A percentile compares a stretch with the other conserved stretches of the same genome.
Conservation (phyloP, 2,888 invertebrate species). For the Diaphora mendica region DNA sequence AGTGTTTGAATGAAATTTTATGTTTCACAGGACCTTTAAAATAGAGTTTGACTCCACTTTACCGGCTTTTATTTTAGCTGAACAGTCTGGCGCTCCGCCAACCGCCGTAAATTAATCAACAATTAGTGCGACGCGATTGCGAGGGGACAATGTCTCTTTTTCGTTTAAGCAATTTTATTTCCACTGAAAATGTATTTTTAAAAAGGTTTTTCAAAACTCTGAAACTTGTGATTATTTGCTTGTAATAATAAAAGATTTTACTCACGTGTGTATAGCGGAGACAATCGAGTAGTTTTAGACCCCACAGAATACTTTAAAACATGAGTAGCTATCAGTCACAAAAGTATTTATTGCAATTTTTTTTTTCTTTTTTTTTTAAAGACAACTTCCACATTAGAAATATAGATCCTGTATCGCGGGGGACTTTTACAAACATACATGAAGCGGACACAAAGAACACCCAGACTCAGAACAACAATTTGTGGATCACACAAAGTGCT, state of each 20-base stretch:
- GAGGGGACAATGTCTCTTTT: constrained; percentile 13
- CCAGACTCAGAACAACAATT: too few species aligned
- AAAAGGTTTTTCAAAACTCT: not conserved
- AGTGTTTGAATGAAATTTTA: not conserved
- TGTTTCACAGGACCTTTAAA: not conserved
- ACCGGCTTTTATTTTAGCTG: constrained; percentile 18
- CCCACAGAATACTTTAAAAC: not conserved
- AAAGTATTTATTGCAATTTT: too few species aligned
- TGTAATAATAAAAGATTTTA: not conserved
- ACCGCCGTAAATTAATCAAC: constrained; percentile 47
- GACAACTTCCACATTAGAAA: too few species aligned
- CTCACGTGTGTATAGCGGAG: not conserved
- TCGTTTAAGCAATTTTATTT: not conserved
- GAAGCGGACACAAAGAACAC: too few species aligned
- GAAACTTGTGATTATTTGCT: not conserved
- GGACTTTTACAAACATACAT: too few species aligned
- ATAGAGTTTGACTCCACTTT: not conserved
- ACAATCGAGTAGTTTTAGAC: not conserved
- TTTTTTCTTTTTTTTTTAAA: too few species aligned
- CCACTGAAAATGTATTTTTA: not conserved
- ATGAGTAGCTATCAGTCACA: too few species aligned
- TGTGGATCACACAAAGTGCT: too few species aligned
- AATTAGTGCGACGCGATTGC: constrained; percentile 43
- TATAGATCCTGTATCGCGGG: too few species aligned
- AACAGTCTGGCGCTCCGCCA: constrained; percentile 37